Evolutionary conservation across 64 coral and sea anemone genomes (phyloP).

Genomic region (Actinia tenebrosa): DNA sequence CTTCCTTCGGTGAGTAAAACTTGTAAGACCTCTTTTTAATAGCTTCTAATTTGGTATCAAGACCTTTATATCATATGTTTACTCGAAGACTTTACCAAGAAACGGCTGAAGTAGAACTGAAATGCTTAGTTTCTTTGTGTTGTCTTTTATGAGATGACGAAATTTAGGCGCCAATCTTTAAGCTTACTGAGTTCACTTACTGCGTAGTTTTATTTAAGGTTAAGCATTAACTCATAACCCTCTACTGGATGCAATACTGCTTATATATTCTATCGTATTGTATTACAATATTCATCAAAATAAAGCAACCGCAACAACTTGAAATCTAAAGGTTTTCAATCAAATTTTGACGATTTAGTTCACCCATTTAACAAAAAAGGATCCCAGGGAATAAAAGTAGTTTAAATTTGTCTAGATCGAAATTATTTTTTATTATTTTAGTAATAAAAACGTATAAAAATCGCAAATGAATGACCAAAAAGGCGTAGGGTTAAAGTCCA

Average conservation of each 20-base stretch:
- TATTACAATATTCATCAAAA: neutral
- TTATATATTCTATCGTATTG: neutral
- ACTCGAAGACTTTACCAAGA: neutral
- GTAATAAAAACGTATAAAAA: neutral
- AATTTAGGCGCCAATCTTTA: neutral
- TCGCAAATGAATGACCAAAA: neutral
- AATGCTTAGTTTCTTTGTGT: neutral
- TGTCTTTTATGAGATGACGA: neutral
- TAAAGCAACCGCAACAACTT: neutral
- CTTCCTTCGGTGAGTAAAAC: conserved; percentile 83
- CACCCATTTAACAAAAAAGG: neutral
- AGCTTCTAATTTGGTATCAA: neutral
- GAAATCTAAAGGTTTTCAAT: neutral
- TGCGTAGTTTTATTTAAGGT: neutral
- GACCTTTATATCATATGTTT: neutral
- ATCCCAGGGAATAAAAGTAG: neutral
- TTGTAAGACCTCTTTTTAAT: neutral
- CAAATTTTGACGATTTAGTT: neutral
- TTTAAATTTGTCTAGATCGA: neutral
- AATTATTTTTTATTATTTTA: neutral
- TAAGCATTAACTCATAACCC: neutral
- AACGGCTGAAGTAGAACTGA: neutral
- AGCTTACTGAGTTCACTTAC: neutral
- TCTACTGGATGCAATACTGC: neutral
- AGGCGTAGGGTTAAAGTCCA: conserved; percentile 15